Base-by-base conservation (phyloP, 2,888 invertebrate species). In the Pecten maximus region DNA sequence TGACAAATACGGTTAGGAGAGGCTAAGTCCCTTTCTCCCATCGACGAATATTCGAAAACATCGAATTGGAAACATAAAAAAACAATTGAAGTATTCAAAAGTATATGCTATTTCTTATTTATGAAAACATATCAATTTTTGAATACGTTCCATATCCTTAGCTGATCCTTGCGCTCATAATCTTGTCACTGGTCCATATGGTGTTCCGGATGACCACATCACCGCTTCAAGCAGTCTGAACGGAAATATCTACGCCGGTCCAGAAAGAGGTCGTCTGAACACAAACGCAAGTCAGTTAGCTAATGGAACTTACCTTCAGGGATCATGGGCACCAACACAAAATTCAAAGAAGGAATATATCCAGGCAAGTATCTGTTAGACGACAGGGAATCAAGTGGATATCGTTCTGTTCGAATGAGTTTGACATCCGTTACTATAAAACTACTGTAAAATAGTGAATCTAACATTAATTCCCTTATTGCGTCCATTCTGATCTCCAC, bases 291-390 rank as follows among this genome's bases (percentile, higher is more conserved):
- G 39, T 4, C 74, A 89, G 4, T 60, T 92, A n/a, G 87, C 86
- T 10, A 92, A 93, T 91, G 93, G 93, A 1, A 92, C 92, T 15
- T 74, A 90, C 2, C 89, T 92, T 4, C 90, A 91, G 88, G 93
- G 93, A 6, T 92, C 90, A 6, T 93, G 93, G 93, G 90, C 93
- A 0, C 93, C 93, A 3, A 54, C 89, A 3, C 50, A 86, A 23
- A 92, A 93, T 88, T 89, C 60, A 12, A 50, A 48, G 28, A 91
- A 91, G 15, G 90, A 93, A 60, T 92, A 93, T 50, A 89, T 93
- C 87, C 93, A 93, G 92, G 93, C 92, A 89, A 40, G 39, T 40
- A 0, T 19, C 4, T 54, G 54, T 23, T 2, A 19, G 19, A 54
- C n/a, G n/a, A n/a, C n/a, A n/a, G n/a, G n/a, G n/a, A n/a, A n/a